Base-by-base conservation (phyloP, 2,888 invertebrate genomes). In the Rhingia campestris region DNA sequence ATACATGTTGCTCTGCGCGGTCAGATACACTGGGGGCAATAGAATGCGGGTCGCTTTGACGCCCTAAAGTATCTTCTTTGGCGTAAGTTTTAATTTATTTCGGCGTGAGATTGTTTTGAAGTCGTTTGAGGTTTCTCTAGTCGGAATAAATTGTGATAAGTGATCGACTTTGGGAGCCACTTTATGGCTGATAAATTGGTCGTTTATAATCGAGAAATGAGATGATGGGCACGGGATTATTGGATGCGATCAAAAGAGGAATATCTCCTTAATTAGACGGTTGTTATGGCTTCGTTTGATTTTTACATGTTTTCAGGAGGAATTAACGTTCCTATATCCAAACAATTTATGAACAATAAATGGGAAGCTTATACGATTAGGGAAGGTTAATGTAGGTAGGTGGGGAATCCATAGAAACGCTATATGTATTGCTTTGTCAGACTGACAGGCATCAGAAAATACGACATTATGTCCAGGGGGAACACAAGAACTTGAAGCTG, bases 71-170 rank as follows among this genome's bases (percentile, higher is more conserved):
- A 6, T 7, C 1, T 22, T 22, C 9, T 10, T 64, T 59, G 14
- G 58, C 66, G 51, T 59, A 64, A 64, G 66, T 66, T 79, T 66
- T 59, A 59, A 73, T 79, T 73, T 66, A 73, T 79, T 64, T 12
- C 72, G 32, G 45, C 58, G 33, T 64, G 37, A 51, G 37, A 59
- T 75, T 43, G 66, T 53, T 43, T 22, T 49, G 3, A 33, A 49
- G 58, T 3, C 4, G 39, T 45, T 41, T 58, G 32, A 30, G 43
- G 14, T 66, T 12, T 59, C 51, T 6, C 9, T 5, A 53, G 6
- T 53, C 32, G 14, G 22, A 2, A 39, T 73, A 54, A 72, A 66
- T 73, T 33, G 41, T 66, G 66, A 73, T 49, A 73, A 59, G 66
- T 79, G 63, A 54, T 59, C 43, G 58, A 39, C 56, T 79, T 39